These are phyloP conservation scores for Syrista parreyssii DNA, from an alignment of 2,888 invertebrate genomes.

Conservation along the genomic window DNA sequence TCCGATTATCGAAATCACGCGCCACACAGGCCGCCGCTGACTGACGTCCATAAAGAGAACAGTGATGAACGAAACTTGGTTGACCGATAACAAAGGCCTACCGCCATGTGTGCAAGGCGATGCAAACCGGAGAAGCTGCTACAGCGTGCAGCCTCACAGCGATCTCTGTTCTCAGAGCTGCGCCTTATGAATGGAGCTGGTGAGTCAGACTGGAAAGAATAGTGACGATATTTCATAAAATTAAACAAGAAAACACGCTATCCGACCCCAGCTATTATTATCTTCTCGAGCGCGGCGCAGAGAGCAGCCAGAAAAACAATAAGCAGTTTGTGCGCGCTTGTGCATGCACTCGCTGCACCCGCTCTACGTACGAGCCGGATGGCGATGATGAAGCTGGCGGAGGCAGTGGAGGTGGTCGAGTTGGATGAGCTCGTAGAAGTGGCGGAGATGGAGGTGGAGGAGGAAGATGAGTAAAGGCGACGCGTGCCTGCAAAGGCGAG, in stretches of 20 bases:
- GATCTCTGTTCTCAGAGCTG: slow-evolving; percentile 41
- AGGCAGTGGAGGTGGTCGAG: too few relatives aligned
- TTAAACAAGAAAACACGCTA: slow-evolving; percentile 21
- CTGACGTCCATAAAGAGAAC: too few relatives aligned
- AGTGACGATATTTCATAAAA: slow-evolving; percentile 49
- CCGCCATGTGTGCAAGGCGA: not conserved
- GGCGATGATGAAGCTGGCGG: too few relatives aligned
- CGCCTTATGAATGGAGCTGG: slow-evolving; percentile 49
- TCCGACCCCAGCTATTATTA: slow-evolving; percentile 45
- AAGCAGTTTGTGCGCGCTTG: not conserved
- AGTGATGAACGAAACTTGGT: too few relatives aligned
- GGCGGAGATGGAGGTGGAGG: not conserved
- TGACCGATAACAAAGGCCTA: not conserved
- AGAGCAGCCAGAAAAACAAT: not conserved
- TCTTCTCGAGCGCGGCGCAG: slow-evolving; percentile 24
- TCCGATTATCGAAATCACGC: too few relatives aligned
- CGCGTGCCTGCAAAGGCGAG: slow-evolving; percentile 1
- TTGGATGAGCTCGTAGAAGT: too few relatives aligned
- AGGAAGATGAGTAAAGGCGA: not conserved
- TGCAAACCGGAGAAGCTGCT: slow-evolving; percentile 32
- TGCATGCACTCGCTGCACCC: not conserved
- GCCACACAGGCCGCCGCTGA: too few relatives aligned
- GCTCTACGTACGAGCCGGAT: too few relatives aligned
- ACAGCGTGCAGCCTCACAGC: slow-evolving; percentile 31
- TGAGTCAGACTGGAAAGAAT: slow-evolving; percentile 46